Conservation (phyloP, 2,888 invertebrate genomes). For the Hedychridium roseum region DNA sequence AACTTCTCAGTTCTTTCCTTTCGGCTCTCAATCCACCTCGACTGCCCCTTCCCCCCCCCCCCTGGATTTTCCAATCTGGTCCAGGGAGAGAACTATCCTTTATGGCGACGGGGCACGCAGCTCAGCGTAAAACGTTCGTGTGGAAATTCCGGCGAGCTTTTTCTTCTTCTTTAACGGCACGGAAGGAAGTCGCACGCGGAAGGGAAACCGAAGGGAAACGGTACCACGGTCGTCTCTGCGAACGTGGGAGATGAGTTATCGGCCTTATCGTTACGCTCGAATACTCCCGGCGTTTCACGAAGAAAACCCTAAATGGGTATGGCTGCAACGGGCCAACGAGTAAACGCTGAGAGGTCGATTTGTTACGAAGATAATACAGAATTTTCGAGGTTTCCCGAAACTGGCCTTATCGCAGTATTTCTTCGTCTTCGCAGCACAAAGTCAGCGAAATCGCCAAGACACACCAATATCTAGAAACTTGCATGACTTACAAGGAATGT, state of each 20-base stretch:
- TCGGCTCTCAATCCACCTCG: neutral
- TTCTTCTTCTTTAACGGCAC: constrained; percentile 29
- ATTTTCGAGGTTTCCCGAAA: too few relatives aligned
- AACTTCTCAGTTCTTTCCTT: neutral
- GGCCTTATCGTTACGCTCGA: constrained; percentile 30
- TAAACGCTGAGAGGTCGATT: too few relatives aligned
- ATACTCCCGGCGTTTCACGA: constrained; percentile 12
- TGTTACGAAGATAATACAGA: too few relatives aligned
- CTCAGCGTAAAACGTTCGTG: constrained; percentile 22
- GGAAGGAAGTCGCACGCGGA: constrained; percentile 24
- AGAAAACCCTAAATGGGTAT: too few relatives aligned
- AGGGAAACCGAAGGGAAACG: neutral
- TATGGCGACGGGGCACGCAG: constrained; percentile 27
- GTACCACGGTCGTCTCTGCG: constrained; percentile 20
- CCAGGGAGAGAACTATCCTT: constrained; percentile 16
- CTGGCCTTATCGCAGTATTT: too few relatives aligned
- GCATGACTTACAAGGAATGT: too few relatives aligned
- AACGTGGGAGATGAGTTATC: constrained; percentile 38
- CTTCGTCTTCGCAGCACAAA: too few relatives aligned
- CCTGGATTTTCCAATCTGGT: constrained; percentile 14
- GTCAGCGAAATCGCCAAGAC: too few relatives aligned
- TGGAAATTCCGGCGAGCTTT: constrained; percentile 15
- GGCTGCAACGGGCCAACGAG: too few relatives aligned
- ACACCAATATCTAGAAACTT: too few relatives aligned
- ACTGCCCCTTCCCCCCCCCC: constrained; percentile 7